A percentile compares a stretch with the other conserved stretches of the same genome.
phyloP scores from a whole-genome alignment of 2,113 vertebrate genomes.

The Nestor notabilis region DNA sequence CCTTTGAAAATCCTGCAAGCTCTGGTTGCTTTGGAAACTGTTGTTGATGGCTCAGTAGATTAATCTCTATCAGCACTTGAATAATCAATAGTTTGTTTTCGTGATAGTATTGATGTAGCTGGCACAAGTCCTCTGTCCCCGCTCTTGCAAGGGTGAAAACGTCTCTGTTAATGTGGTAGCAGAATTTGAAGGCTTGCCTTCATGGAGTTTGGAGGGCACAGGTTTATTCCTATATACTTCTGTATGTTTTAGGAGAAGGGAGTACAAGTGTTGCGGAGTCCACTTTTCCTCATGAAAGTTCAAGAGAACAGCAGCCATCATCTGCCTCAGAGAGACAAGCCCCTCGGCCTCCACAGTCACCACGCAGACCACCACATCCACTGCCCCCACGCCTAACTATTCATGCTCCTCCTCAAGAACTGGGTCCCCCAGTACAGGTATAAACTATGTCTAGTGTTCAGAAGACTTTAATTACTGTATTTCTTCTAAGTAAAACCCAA shows the following conservation, averaged over 20 bases:
- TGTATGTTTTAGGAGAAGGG: constrained; percentile 78
- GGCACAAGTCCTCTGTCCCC: background rate
- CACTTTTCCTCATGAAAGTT: constrained; percentile 82
- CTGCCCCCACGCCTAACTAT: constrained; percentile 89
- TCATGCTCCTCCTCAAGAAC: constrained; percentile 89
- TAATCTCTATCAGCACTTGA: background rate
- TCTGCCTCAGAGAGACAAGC: constrained; percentile 85
- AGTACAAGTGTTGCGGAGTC: constrained; percentile 78
- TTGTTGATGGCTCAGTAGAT: background rate
- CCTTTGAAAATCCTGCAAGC: background rate
- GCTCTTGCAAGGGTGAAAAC: background rate
- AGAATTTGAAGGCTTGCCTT: background rate
- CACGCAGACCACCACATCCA: constrained; percentile 85
- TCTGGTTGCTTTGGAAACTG: background rate
- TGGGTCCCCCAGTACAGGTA: constrained; percentile 89
- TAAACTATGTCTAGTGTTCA: background rate
- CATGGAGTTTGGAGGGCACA: accelerated
- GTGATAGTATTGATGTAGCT: background rate
- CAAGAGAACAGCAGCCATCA: constrained; percentile 85
- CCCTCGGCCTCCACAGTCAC: constrained; percentile 87
- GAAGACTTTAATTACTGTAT: background rate
- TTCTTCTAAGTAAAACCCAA: background rate
- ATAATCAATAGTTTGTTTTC: background rate
- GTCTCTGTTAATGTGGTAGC: accelerated
- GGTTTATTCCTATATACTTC: background rate